Conservation (phyloP, 2,888 invertebrate genomes). For the Drosophila histrio region DNA sequence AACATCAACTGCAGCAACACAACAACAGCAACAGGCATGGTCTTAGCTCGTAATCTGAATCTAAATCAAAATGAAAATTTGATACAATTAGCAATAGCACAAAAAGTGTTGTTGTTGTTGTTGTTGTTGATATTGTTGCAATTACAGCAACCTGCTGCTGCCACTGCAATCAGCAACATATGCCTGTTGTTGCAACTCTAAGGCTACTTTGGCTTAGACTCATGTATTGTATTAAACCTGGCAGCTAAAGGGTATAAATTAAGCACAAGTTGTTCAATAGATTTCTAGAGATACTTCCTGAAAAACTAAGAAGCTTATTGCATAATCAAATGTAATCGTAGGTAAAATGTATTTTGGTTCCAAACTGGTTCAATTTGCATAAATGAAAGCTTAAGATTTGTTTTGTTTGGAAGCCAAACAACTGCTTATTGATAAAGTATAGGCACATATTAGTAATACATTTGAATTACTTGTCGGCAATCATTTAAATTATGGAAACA, state of each 20-base stretch:
- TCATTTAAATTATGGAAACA: no score
- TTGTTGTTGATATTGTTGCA: slow-evolving; percentile 17
- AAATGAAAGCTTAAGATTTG: no score
- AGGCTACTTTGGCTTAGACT: not conserved
- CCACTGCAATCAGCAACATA: slow-evolving; percentile 40
- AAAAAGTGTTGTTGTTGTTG: slow-evolving; percentile 39
- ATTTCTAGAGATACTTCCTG: not conserved
- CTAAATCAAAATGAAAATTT: slow-evolving; percentile 72
- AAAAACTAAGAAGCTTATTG: not conserved
- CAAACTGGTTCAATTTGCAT: no score
- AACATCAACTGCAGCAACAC: slow-evolving; percentile 9
- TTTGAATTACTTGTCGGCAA: no score
- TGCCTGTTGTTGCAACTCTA: slow-evolving; percentile 10
- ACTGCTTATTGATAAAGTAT: no score
- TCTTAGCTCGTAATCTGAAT: slow-evolving; percentile 55
- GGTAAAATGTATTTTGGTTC: no score
- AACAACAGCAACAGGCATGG: slow-evolving; percentile 7
- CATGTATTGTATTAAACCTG: not conserved
- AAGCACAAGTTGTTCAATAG: not conserved
- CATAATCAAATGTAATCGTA: not conserved
- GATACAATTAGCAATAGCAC: slow-evolving; percentile 70
- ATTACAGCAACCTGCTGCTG: slow-evolving; percentile 11
- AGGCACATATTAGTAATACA: no score
- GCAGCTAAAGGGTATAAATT: not conserved
- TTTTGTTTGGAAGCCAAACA: no score